phyloP scores from a whole-genome alignment of 2,113 vertebrate species.

The Datnioides undecimradiatus region DNA sequence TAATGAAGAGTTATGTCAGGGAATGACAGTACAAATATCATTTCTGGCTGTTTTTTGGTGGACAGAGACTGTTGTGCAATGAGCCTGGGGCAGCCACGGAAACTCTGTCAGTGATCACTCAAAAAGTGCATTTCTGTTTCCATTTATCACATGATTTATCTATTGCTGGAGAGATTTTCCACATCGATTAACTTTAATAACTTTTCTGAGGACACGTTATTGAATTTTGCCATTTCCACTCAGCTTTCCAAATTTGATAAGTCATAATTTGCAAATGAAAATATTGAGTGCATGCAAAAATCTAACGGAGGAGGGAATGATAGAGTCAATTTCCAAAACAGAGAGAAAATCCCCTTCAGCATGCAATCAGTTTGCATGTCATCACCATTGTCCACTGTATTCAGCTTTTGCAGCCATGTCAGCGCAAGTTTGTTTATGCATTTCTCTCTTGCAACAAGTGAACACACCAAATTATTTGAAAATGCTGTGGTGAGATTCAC shows the following conservation, averaged over 20 bases:
- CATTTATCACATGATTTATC: slow-evolving; percentile 62
- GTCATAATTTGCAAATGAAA: slow-evolving; percentile 52
- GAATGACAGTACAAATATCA: slow-evolving; percentile 37
- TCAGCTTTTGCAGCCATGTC: slow-evolving; percentile 1
- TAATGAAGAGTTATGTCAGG: slow-evolving; percentile 53
- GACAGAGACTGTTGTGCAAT: slow-evolving; percentile 47
- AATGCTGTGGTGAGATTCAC: background rate
- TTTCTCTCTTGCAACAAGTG: slow-evolving; percentile 14
- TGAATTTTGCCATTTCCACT: slow-evolving; percentile 61
- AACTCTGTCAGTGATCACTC: slow-evolving; percentile 53
- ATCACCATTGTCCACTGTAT: background rate
- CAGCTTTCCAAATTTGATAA: slow-evolving; percentile 58
- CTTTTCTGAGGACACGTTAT: slow-evolving; percentile 46
- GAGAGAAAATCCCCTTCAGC: slow-evolving; percentile 29
- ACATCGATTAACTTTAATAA: slow-evolving; percentile 56
- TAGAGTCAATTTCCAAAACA: slow-evolving; percentile 15
- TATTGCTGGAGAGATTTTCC: slow-evolving; percentile 44
- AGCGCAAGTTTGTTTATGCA: background rate
- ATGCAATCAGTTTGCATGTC: slow-evolving; percentile 10
- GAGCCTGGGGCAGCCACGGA: slow-evolving; percentile 44
- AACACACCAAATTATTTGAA: slow-evolving; percentile 20
- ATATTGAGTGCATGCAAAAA: background rate
- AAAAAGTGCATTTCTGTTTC: slow-evolving; percentile 46
- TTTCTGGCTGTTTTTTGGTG: slow-evolving; percentile 22
- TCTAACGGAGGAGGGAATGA: slow-evolving; percentile 10